Conservation (phyloP, 1,140 invertebrate species). For the Drosophila saltans region DNA sequence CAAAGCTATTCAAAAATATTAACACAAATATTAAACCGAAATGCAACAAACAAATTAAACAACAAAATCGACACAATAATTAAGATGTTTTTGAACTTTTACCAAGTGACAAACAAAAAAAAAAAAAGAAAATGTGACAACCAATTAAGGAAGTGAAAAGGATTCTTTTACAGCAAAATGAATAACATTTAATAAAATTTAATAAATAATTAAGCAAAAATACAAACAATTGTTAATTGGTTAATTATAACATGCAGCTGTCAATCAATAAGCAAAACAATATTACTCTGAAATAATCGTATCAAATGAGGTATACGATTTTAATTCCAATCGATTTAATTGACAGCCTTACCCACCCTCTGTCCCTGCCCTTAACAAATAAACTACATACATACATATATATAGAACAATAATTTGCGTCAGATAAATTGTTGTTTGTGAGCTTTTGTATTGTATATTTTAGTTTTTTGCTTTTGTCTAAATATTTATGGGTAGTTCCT, state of each 20-base stretch:
- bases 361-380: background rate
- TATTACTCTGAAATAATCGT: constrained; percentile 29
- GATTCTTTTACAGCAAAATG: background rate
- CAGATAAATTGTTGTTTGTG: constrained; percentile 7
- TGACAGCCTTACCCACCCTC: constrained; percentile 28
- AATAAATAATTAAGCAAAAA: background rate
- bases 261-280: constrained; percentile 21
- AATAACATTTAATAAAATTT: background rate
- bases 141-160: constrained; percentile 47
- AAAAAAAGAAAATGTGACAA: constrained; percentile 21
- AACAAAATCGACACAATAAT: constrained; percentile 40
- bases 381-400: background rate
- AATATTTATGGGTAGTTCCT: constrained; percentile 17
- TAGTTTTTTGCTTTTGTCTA: constrained; percentile 4
- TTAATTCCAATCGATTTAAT: constrained; percentile 10
- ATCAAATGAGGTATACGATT: constrained; percentile 15
- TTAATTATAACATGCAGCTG: constrained; percentile 36
- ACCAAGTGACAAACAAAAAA: constrained; percentile 20
- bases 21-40: constrained; percentile 13
- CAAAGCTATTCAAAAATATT: constrained; percentile 28
- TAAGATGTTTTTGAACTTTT: constrained; percentile 48
- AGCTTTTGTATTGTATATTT: background rate
- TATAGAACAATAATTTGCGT: constrained; percentile 8
- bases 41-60: constrained; percentile 33
- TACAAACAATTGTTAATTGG: constrained; percentile 19